Percentiles rank a stretch among this genome's conserved stretches.
Evolutionary conservation across 2,888 invertebrate genomes (phyloP).

Genomic region (Tetanocera ferruginea): DNA sequence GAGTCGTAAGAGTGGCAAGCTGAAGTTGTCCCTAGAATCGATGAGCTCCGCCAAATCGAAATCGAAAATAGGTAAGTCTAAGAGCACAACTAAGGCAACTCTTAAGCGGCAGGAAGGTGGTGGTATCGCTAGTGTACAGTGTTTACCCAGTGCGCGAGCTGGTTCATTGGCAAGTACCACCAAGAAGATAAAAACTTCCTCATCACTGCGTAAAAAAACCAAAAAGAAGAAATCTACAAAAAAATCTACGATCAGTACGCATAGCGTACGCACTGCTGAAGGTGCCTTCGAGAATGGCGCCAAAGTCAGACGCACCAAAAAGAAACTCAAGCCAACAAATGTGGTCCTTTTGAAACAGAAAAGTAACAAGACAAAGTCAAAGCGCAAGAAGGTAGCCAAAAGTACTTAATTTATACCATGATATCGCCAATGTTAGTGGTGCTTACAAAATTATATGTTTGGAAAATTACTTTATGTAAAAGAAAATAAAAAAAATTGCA

Average conservation of each 20-base stretch:
- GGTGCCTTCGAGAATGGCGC: slow-evolving; percentile 17
- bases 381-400: slow-evolving; percentile 16
- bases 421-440: not conserved
- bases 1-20: not conserved
- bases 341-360: slow-evolving; percentile 5
- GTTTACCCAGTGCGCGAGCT: not conserved
- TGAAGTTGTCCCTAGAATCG: not conserved
- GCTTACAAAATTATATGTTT: not conserved
- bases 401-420: not conserved
- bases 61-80: not conserved
- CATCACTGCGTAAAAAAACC: not conserved
- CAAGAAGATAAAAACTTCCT: not conserved
- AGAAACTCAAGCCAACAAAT: not conserved
- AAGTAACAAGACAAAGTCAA: slow-evolving; percentile 26
- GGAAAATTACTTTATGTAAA: not conserved
- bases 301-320: not conserved
- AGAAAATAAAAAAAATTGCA: slow-evolving; percentile 1
- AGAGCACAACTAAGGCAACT: not conserved
- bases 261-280: not conserved
- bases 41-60: not conserved
- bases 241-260: not conserved
- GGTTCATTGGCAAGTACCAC: not conserved
- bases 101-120: not conserved
- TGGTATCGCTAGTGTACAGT: not conserved
- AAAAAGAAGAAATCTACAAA: not conserved